These are phyloP conservation scores for Lordiphosa fenestrarum DNA, from an alignment of 2,888 invertebrate species.

Conservation along the genomic window DNA sequence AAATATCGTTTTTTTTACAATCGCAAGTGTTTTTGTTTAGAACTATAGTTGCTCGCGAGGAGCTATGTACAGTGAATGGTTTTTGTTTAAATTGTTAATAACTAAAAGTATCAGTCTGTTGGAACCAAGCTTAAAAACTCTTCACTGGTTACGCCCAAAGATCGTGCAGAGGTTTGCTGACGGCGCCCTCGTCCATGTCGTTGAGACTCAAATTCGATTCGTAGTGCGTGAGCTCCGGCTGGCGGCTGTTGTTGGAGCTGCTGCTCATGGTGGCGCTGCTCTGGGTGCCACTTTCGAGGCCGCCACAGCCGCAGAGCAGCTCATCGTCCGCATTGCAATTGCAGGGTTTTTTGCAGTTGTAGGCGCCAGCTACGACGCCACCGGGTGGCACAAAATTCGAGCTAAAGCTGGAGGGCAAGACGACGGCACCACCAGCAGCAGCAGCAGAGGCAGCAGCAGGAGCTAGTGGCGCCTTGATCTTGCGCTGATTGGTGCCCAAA, in stretches of 20 bases:
- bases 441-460: constrained; percentile 42
- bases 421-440: constrained; percentile 16
- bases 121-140: constrained; percentile 40
- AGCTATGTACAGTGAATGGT: constrained; percentile 20
- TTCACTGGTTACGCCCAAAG: constrained; percentile 24
- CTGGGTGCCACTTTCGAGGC: constrained; percentile 63
- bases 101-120: constrained; percentile 79
- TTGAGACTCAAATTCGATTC: constrained; percentile 78
- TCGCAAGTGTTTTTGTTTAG: constrained; percentile 13
- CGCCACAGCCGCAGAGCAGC: constrained; percentile 63
- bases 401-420: constrained; percentile 75
- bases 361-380: constrained; percentile 46
- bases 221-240: constrained; percentile 73
- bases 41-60: constrained; percentile 8
- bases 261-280: constrained; percentile 77
- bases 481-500: constrained; percentile 5
- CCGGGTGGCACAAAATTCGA: constrained; percentile 76
- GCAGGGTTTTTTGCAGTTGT: constrained; percentile 77
- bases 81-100: constrained; percentile 36
- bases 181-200: constrained; percentile 63
- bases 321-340: constrained; percentile 68
- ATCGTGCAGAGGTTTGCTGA: constrained; percentile 31
- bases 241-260: constrained; percentile 70
- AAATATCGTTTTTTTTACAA: constrained; percentile 29
- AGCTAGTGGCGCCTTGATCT: constrained; percentile 36